Base-by-base conservation (phyloP, 2,888 invertebrate genomes). In the Platycnemis pennipes region DNA sequence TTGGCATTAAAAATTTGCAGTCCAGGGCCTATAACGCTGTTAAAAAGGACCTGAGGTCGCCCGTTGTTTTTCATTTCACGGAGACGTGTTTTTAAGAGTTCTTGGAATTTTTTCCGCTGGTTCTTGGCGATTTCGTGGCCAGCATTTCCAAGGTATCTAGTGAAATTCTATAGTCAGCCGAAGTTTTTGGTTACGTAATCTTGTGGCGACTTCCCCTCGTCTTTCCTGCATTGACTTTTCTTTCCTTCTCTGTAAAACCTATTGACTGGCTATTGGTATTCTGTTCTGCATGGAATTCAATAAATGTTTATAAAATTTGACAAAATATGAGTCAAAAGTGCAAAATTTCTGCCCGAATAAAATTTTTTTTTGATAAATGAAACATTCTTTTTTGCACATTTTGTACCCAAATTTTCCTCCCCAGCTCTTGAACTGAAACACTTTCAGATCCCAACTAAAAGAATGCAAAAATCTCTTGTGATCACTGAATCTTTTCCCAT, bases 81-180 rank as follows among this genome's bases (percentile, higher is more conserved):
- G 26, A 63, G 63, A n/a, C 7, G 63, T 77, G 77, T 77, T 77
- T 63, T 37, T 13, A 37, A 31, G 77, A 77, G 26, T 11, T 2
- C 77, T 77, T 37, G 37, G 77, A 77, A 37, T 77, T 37, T 77
- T 77, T 37, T 37, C 77, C 77, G 31, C 37, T 31, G 37, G 63
- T n/a, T 37, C 37, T 37, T 77, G 11, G 16, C 31, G 2, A 77
- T 77, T 77, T 37, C 37, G 31, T 77, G 77, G 11, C 31, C 77
- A 77, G 77, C 77, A 77, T 77, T 77, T 77, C 77, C 77, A 77
- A 77, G 77, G 77, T 37, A 77, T 77, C 77, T 31, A 77, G 37
- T 77, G 77, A 16, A 77, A 77, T 77, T 77, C 77, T 77, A 77
- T 77, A 37, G 31, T 26, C 37, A 16, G 77, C 31, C 31, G 77